Evolutionary conservation across 2,797 vertebrate species (phyloP).

Genomic region (Botia almorhae): DNA sequence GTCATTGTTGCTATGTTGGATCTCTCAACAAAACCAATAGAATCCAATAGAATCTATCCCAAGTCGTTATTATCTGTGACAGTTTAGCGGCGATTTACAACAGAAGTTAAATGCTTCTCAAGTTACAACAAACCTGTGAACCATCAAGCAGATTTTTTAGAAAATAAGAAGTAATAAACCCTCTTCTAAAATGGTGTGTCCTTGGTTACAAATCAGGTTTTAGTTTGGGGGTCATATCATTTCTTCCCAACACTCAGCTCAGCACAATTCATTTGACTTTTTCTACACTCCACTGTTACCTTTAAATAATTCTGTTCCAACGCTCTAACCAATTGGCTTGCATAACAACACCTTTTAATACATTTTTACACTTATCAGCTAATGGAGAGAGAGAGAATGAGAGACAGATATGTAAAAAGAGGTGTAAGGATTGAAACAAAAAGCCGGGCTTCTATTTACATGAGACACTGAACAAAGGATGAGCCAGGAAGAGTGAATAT

Average conservation of each 20-base stretch:
- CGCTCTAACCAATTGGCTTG: constrained; percentile 72
- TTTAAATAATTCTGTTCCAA: constrained; percentile 81
- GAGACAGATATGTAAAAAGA: background rate
- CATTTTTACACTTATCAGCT: constrained; percentile 62
- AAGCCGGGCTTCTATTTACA: background rate
- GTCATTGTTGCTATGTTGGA: background rate
- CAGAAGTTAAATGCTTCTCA: background rate
- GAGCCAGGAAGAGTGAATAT: background rate
- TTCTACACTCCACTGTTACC: constrained; percentile 81
- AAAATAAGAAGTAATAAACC: background rate
- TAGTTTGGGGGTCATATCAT: constrained; percentile 61
- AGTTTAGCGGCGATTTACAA: background rate
- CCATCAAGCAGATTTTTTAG: background rate
- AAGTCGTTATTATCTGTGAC: background rate
- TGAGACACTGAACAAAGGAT: background rate
- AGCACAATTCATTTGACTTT: constrained; percentile 81
- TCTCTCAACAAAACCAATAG: background rate
- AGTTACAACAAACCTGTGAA: background rate
- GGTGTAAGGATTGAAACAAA: background rate
- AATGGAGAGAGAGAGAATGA: constrained; percentile 44
- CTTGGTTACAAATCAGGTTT: constrained; percentile 63
- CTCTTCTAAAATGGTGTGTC: background rate
- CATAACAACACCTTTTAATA: background rate
- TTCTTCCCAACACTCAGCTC: constrained; percentile 75
- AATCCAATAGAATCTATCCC: too few relatives aligned